Percentiles rank a stretch among this genome's conserved stretches.
Conservation (phyloP, 1,140 invertebrate genomes). For the Drosophila kohkoa region DNA sequence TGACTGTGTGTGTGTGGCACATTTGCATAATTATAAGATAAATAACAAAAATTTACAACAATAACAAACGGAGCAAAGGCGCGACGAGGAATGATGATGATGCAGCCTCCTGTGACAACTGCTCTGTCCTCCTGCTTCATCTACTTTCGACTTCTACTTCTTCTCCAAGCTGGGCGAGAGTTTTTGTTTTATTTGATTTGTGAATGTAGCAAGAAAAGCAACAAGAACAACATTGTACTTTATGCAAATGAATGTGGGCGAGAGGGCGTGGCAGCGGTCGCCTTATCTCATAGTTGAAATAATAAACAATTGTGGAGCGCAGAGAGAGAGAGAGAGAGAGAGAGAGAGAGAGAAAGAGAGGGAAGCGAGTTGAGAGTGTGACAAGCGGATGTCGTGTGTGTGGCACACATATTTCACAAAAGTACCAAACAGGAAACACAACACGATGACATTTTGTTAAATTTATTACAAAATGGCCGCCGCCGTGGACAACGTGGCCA, state of each 20-base stretch:
- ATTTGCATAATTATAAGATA: conserved; percentile 83
- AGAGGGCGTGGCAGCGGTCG: conserved; percentile 52
- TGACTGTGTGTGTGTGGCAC: background rate
- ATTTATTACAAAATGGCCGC: conserved; percentile 70
- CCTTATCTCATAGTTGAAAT: conserved; percentile 54
- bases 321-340: background rate
- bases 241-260: conserved; percentile 56
- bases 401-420: conserved; percentile 66
- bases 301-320: conserved; percentile 57
- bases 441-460: conserved; percentile 59
- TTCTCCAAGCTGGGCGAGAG: conserved; percentile 3
- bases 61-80: conserved; percentile 43
- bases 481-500: conserved; percentile 38
- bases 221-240: conserved; percentile 31
- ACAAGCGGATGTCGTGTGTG: conserved; percentile 66
- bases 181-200: conserved; percentile 78
- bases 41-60: conserved; percentile 76
- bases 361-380: conserved; percentile 53
- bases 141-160: background rate
- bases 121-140: too few species aligned
- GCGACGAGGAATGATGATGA: conserved; percentile 14
- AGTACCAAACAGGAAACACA: conserved; percentile 75
- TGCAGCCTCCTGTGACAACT: too few species aligned
- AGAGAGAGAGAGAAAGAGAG: too few species aligned
- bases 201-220: conserved; percentile 50